phyloP scores from a whole-genome alignment of 2,797 vertebrate species.

The Syngnathus acus region DNA sequence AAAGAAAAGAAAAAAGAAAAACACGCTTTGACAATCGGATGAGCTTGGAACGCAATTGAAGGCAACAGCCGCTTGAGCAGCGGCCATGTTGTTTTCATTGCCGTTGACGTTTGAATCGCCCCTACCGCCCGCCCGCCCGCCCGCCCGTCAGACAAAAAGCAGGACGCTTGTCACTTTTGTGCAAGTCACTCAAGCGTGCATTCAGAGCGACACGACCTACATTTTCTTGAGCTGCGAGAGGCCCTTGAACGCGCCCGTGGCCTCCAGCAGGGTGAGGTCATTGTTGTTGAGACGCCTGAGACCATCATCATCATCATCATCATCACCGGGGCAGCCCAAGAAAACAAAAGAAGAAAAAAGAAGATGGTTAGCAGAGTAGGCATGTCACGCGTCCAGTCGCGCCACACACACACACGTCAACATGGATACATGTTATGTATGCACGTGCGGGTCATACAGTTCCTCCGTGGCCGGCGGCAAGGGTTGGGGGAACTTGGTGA shows the following conservation, averaged over 20 bases:
- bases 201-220: conserved; percentile 60
- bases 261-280: conserved; percentile 87
- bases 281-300: conserved; percentile 92
- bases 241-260: conserved; percentile 87
- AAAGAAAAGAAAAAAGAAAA: not conserved
- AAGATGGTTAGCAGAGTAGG: conserved; percentile 10
- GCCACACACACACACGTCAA: conserved; percentile 17
- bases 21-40: no score
- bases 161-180: not conserved
- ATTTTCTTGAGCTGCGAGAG: conserved; percentile 92
- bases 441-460: conserved; percentile 73
- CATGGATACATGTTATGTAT: conserved; percentile 10
- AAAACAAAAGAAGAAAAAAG: conserved; percentile 7
- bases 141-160: not conserved
- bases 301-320: conserved; percentile 1
- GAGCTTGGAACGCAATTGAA: no score
- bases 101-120: not conserved
- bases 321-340: not conserved
- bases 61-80: no score
- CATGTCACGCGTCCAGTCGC: conserved; percentile 14
- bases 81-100: not conserved
- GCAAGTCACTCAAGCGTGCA: not conserved
- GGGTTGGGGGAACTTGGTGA: conserved; percentile 88
- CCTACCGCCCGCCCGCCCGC: no score
- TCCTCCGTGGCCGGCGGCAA: conserved; percentile 83